Base-by-base conservation (phyloP, 2,888 invertebrate genomes). In the Oxystoma pomonae region DNA sequence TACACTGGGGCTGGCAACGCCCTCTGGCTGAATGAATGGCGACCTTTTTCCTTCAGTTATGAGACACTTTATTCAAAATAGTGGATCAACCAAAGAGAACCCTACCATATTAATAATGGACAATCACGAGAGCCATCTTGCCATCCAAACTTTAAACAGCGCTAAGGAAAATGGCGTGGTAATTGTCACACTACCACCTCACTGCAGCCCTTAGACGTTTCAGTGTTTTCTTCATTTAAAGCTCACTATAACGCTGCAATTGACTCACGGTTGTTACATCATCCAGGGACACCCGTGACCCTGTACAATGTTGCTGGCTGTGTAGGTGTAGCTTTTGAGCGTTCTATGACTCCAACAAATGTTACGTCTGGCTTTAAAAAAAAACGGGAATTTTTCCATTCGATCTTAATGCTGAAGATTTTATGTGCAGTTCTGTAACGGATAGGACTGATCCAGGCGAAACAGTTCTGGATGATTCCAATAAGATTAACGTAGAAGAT, bases 141-240 rank as follows among this genome's bases (percentile, higher is more conserved):
- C 62, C 57, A 67, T 68, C 60, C 66, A 66, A 68, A 69, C 64
- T 55, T 67, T 67, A 67, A 74, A 73, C 69, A 67, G 68, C 68
- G 75, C 71, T 69, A 77, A 77, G 69, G 17, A 64, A 59, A 59
- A 22, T 58, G 52, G 61, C 55, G 74, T 81, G 20, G 71, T 74
- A 53, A 65, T 80, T 58, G 65, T 80, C 17, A 76, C 78, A 2
- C 72, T 80, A 52, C 78, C 75, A n/a, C 79, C 78, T n/a, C 79
- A 80, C 20, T 65, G 21, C 65, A 68, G 49, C 60, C 59, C 16
- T 57, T 65, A n/a, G 65, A 65, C 52, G 63, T 65, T 20, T 20
- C 16, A 16, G 22, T 60, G n/a, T 35, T 65, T 51, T 35, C 21
- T 56, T 64, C 66, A 49, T 66, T 66, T 55, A 65, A 64, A 62